phyloP scores from a whole-genome alignment of 2,113 vertebrate species.

The Sarotherodon lohbergeri region DNA sequence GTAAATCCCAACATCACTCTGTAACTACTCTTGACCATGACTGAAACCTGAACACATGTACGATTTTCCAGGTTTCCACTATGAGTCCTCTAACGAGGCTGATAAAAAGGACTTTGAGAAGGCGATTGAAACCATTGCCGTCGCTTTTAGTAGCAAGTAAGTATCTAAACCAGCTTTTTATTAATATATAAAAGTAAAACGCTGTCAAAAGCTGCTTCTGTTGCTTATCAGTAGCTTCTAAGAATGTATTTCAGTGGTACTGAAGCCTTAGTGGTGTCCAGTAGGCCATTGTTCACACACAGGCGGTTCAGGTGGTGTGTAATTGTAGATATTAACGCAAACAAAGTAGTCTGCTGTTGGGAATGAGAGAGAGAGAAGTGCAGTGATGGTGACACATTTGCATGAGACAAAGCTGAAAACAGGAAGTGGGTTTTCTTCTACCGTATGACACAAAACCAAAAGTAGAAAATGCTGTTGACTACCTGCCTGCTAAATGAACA shows the following conservation, averaged over 20 bases:
- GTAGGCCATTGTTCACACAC: background rate
- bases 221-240: background rate
- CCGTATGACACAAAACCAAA: slow-evolving; percentile 41
- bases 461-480: slow-evolving; percentile 8
- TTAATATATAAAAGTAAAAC: background rate
- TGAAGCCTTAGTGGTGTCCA: background rate
- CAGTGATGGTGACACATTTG: slow-evolving; percentile 62
- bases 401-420: slow-evolving; percentile 66
- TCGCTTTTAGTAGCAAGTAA: slow-evolving; percentile 98
- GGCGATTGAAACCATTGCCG: slow-evolving; percentile 88
- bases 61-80: slow-evolving; percentile 81
- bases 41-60: background rate
- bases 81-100: slow-evolving; percentile 80
- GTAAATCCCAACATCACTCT: background rate
- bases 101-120: slow-evolving; percentile 95
- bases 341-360: slow-evolving; percentile 1
- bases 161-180: slow-evolving; percentile 13
- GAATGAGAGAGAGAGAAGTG: slow-evolving; percentile 44
- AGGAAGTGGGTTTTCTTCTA: slow-evolving; percentile 65
- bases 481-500: slow-evolving; percentile 5
- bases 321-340: background rate
- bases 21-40: background rate
- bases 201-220: background rate
- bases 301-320: background rate
- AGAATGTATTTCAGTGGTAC: background rate